A percentile compares a stretch with the other conserved stretches of the same genome.
phyloP scores from a whole-genome alignment of 2,888 invertebrate species.

The Tholera decimalis region DNA sequence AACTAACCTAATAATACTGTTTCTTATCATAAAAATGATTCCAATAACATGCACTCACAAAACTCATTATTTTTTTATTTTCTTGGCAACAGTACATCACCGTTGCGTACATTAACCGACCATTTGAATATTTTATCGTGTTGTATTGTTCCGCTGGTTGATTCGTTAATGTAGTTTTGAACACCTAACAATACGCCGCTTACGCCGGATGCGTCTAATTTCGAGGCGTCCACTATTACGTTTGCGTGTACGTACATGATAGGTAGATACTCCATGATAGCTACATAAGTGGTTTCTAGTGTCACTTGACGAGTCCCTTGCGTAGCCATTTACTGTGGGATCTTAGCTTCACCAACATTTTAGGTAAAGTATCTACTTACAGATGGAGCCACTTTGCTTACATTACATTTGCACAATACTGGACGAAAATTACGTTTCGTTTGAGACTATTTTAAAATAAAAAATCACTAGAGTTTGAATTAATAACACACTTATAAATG shows the following conservation, averaged over 20 bases:
- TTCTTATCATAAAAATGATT: not conserved
- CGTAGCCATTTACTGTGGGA: constrained; percentile 45
- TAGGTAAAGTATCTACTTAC: constrained; percentile 17
- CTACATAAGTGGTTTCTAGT: constrained; percentile 65
- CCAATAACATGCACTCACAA: not conserved
- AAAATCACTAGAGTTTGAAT: not conserved
- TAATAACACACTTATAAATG: not conserved
- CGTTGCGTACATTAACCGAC: constrained; percentile 39
- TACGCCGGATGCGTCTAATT: constrained; percentile 61
- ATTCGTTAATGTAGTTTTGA: constrained; percentile 66
- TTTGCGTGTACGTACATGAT: constrained; percentile 58
- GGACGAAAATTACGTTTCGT: constrained; percentile 19
- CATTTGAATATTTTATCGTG: constrained; percentile 51
- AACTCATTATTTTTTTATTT: constrained; percentile 6
- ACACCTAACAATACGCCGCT: constrained; percentile 60
- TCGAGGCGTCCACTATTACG: constrained; percentile 53
- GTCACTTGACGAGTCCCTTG: constrained; percentile 56
- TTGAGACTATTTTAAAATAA: constrained; percentile 11
- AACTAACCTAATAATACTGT: not conserved
- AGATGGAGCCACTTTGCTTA: constrained; percentile 3
- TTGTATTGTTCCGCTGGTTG: constrained; percentile 59
- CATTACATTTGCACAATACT: constrained; percentile 15
- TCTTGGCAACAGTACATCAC: constrained; percentile 20
- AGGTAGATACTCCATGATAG: constrained; percentile 57
- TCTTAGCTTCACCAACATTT: constrained; percentile 30